Evolutionary conservation across 2,113 vertebrate species (phyloP).

Genomic region (Scartelaos histophorus): DNA sequence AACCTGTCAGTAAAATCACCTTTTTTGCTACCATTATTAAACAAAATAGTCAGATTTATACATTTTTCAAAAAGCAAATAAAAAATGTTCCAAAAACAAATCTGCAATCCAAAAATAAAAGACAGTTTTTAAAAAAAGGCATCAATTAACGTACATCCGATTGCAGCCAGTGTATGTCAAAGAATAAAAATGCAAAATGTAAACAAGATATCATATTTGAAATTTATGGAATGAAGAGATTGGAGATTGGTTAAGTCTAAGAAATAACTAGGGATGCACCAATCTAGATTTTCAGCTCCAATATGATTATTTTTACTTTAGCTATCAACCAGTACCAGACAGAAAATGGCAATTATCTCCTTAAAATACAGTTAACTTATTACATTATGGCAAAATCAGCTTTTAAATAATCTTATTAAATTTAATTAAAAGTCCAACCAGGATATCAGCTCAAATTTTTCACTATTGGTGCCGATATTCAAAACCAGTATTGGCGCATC

Average conservation of each 20-base stretch:
- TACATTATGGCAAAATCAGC: too few species aligned
- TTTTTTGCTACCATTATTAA: not conserved
- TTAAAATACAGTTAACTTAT: too few species aligned
- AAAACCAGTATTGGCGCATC: too few species aligned
- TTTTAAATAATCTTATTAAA: too few species aligned
- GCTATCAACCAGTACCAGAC: too few species aligned
- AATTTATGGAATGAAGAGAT: slow-evolving; percentile 6
- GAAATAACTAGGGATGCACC: too few species aligned
- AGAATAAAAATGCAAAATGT: slow-evolving; percentile 12
- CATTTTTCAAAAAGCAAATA: not conserved
- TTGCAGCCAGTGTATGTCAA: slow-evolving; percentile 1
- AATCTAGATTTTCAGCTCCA: too few species aligned
- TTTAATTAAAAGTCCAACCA: too few species aligned
- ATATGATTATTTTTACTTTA: too few species aligned
- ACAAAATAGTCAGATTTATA: not conserved
- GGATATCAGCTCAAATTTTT: too few species aligned
- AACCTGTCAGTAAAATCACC: not conserved
- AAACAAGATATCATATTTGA: slow-evolving; percentile 17
- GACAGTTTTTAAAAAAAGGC: not conserved
- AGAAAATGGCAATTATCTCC: too few species aligned
- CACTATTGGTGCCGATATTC: too few species aligned
- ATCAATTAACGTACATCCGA: not conserved
- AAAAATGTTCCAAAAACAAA: not conserved
- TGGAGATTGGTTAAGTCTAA: not conserved
- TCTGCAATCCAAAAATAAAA: not conserved